Evolutionary conservation across 2,113 vertebrate species (phyloP).

Genomic region (Rhinolophus sinicus): DNA sequence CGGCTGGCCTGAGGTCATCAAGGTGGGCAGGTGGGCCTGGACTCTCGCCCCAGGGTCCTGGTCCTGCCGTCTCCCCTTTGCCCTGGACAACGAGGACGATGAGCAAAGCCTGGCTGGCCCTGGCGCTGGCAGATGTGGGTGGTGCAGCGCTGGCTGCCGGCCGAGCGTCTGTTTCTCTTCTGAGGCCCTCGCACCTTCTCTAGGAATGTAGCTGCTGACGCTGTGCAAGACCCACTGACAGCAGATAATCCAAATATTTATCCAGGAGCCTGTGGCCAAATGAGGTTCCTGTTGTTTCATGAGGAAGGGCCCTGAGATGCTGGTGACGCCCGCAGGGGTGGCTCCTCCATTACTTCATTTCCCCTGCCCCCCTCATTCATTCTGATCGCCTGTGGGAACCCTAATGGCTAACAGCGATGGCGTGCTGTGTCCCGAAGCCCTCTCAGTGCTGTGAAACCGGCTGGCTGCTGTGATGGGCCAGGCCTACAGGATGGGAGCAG

Average conservation of each 20-base stretch:
- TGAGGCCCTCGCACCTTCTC: background rate
- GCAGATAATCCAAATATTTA: background rate
- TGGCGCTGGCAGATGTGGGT: fast-evolving
- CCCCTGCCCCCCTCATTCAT: fast-evolving
- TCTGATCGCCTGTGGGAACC: no score
- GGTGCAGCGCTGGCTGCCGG: fast-evolving
- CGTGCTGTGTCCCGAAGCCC: fast-evolving
- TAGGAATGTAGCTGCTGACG: background rate
- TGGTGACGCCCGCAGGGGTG: fast-evolving
- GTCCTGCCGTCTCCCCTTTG: background rate
- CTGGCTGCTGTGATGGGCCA: background rate
- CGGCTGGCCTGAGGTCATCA: background rate
- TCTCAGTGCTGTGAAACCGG: background rate
- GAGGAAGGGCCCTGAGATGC: background rate
- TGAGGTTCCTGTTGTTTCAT: background rate
- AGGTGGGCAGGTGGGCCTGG: background rate
- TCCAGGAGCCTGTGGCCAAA: background rate
- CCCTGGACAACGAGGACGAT: fast-evolving
- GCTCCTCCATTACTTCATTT: background rate
- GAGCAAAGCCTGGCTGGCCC: background rate
- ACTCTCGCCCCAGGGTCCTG: background rate
- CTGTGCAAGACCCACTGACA: fast-evolving
- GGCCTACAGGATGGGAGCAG: background rate
- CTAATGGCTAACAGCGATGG: fast-evolving
- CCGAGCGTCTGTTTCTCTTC: background rate